Base-by-base conservation (phyloP, 2,797 vertebrate genomes). In the Streptopelia turtur region DNA sequence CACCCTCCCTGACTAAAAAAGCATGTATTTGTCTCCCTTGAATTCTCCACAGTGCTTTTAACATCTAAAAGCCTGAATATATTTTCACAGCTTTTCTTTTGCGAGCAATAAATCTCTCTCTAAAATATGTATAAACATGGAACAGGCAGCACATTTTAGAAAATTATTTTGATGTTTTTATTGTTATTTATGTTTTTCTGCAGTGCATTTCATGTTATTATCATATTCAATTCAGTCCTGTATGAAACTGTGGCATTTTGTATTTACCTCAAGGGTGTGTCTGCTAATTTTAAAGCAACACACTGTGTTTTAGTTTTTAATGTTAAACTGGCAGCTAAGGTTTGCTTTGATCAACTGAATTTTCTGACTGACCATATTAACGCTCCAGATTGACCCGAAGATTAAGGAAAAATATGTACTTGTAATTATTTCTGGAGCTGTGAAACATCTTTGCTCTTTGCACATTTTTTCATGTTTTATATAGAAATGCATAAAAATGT, bases 281-380 rank as follows among this genome's bases (percentile, higher is more conserved):
- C 86, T 90, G 16, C n/a, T 94, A 90, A 64, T 91, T 93, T 95
- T 80, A 93, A 87, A 72, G 88, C 88, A 92, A 8, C 33, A 20
- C 31, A 47, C 14, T 68, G 15, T 0, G 20, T 83, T 90, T 93
- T 31, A 83, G 33, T 53, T 84, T 84, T 89, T 52, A 80, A 61
- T 30, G 27, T 60, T 81, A 64, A 85, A 45, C 35, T 79, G 72
- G 27, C 39, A 96, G 45, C 50, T 75, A 85, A 91, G 20, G 21
- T 68, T 86, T 94, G 41, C 35, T 93, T 94, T 82, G 47, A 55
- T 65, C 17, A 30, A 28, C 56, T 45, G 55, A 63, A 56, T 92
- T 83, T 79, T 94, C 77, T 92, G 41, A 60, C 43, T 63, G 45
- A 94, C 12, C n/a, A 35, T 75, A 76, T 71, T 43, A 81, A 16